phyloP scores from a whole-genome alignment of 2,113 vertebrate species.

The Stictonetta naevosa region DNA sequence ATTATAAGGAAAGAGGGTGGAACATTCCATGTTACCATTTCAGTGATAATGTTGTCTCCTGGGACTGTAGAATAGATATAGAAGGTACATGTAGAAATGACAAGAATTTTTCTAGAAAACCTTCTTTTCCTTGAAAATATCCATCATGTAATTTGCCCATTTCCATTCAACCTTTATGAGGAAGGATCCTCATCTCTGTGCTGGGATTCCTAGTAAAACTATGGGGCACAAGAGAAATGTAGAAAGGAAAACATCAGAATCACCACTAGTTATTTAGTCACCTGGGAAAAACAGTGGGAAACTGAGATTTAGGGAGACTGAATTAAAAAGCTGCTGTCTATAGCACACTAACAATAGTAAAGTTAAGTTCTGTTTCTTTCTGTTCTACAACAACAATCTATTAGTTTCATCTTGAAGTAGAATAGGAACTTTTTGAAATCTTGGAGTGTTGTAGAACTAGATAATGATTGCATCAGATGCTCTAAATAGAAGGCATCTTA shows the following conservation, averaged over 20 bases:
- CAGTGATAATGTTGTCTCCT: background rate
- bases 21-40: background rate
- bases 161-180: background rate
- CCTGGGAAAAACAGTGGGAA: background rate
- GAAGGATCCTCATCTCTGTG: background rate
- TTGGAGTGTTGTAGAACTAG: background rate
- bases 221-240: background rate
- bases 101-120: background rate
- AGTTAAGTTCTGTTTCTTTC: background rate
- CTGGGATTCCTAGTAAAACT: background rate
- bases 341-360: background rate
- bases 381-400: background rate
- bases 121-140: background rate
- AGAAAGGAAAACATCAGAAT: background rate
- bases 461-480: background rate
- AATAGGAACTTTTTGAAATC: background rate
- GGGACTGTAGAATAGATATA: background rate
- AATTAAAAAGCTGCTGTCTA: background rate
- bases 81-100: background rate
- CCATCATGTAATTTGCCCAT: background rate
- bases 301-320: background rate
- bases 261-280: background rate
- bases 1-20: background rate
- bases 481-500: background rate
- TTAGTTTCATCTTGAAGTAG: background rate